These are phyloP conservation scores for Menura novaehollandiae DNA, from an alignment of 2,113 vertebrate species.

Conservation along the genomic window DNA sequence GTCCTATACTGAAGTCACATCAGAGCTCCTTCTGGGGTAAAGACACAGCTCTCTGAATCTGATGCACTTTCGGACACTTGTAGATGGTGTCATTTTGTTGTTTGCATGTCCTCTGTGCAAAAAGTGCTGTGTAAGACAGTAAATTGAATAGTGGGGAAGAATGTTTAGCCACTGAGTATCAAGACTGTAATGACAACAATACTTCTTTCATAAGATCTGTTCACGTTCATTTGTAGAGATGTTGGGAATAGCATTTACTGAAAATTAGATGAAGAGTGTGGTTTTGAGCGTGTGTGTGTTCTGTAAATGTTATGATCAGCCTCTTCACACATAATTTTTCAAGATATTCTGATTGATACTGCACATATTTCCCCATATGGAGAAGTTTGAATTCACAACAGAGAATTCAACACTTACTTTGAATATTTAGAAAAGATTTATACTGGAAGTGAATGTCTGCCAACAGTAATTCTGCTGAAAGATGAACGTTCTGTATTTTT, in stretches of 20 bases:
- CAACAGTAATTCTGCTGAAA: slow-evolving; percentile 34
- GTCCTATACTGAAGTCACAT: background rate
- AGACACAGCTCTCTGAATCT: background rate
- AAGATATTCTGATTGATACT: slow-evolving; percentile 53
- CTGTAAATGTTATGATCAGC: slow-evolving; percentile 64
- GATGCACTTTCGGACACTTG: background rate
- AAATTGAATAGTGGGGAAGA: background rate
- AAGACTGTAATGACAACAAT: background rate
- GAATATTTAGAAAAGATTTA: slow-evolving; percentile 48
- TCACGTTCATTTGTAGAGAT: background rate
- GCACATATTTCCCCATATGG: slow-evolving; percentile 55
- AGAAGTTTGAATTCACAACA: slow-evolving; percentile 50
- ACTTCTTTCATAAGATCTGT: background rate
- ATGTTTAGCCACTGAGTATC: background rate
- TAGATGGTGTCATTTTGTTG: background rate
- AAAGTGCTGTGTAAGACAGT: background rate
- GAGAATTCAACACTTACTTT: slow-evolving; percentile 36
- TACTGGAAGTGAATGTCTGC: slow-evolving; percentile 44
- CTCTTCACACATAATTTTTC: slow-evolving; percentile 60
- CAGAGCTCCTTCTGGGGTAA: background rate
- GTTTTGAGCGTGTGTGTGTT: slow-evolving; percentile 33
- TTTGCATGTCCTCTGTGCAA: background rate
- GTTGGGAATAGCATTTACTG: background rate
- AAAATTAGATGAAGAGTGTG: background rate
- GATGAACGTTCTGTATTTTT: background rate